A percentile compares a stretch with the other conserved stretches of the same genome.
Evolutionary conservation across 2,113 vertebrate species (phyloP).

Genomic region (Anseranas semipalmata): DNA sequence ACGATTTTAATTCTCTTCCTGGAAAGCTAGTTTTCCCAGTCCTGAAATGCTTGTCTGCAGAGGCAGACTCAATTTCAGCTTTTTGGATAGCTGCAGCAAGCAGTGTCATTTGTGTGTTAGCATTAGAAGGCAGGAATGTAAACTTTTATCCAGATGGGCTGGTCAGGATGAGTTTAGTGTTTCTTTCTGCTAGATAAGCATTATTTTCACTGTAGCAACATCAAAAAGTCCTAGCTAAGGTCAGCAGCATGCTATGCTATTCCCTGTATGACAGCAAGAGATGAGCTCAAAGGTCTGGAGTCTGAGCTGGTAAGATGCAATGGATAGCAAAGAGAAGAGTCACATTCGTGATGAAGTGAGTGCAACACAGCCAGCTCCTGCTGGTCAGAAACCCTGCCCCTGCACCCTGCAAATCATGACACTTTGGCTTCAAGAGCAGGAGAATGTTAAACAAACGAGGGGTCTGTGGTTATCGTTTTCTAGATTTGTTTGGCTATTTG

Average conservation of each 20-base stretch:
- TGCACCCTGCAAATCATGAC: background rate
- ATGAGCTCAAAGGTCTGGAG: fast-evolving
- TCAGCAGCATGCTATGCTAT: background rate
- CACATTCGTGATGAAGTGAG: fast-evolving
- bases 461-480: background rate
- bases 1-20: background rate
- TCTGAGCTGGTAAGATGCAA: background rate
- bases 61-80: background rate
- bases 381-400: background rate
- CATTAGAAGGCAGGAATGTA: background rate
- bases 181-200: background rate
- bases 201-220: background rate
- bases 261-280: background rate
- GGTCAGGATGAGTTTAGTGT: background rate
- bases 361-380: background rate
- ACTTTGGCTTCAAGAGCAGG: background rate
- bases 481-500: background rate
- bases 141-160: background rate
- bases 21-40: background rate
- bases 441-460: background rate
- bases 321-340: background rate
- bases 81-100: background rate
- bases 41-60: background rate
- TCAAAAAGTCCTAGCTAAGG: background rate
- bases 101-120: background rate